Conservation (phyloP, 2,797 vertebrate genomes). For the Triplophysa bombifrons region DNA sequence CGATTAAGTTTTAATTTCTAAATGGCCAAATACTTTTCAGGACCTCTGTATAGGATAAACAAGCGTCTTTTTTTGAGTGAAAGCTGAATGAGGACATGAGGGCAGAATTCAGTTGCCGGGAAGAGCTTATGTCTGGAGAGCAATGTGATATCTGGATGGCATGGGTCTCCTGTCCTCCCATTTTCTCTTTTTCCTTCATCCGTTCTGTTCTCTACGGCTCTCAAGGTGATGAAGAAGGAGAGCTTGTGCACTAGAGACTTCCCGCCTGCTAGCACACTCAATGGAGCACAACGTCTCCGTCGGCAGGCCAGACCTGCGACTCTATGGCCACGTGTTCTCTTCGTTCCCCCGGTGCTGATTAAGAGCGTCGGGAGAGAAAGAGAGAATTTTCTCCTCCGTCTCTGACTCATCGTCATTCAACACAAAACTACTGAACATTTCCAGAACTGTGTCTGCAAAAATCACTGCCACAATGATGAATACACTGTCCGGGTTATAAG, state of each 20-base stretch:
- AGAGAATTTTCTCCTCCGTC: not conserved
- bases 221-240: slow-evolving; percentile 46
- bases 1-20: not conserved
- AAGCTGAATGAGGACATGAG: too few species aligned
- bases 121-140: not conserved
- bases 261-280: not conserved
- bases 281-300: slow-evolving; percentile 6
- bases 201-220: not conserved
- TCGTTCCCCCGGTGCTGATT: slow-evolving; percentile 5
- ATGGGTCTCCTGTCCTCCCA: not conserved
- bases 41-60: not conserved
- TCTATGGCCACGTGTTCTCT: slow-evolving; percentile 30
- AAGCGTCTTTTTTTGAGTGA: too few species aligned
- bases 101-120: not conserved
- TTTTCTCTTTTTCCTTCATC: not conserved
- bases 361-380: not conserved
- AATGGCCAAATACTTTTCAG: not conserved
- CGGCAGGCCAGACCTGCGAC: slow-evolving; percentile 24
- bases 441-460: not conserved
- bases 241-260: slow-evolving; percentile 36
- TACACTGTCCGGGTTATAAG: not conserved
- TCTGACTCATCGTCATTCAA: not conserved
- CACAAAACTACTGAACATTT: not conserved
- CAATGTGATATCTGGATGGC: not conserved
- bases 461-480: not conserved